Evolutionary conservation across 1,140 invertebrate species (phyloP).

Genomic region (Heliconius himera): DNA sequence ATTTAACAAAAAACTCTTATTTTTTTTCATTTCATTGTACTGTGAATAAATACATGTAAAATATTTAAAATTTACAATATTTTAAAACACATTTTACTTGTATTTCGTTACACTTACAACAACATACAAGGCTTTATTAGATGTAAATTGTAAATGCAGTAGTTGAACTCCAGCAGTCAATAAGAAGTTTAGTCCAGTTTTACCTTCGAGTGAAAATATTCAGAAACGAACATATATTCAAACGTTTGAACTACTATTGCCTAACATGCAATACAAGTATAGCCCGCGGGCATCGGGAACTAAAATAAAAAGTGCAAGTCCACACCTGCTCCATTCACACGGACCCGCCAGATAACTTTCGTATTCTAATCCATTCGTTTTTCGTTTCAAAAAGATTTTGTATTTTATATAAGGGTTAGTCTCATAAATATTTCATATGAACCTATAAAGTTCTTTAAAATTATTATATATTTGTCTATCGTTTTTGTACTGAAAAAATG

Average conservation of each 20-base stretch:
- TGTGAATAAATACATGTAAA: too few species aligned
- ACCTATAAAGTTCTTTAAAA: not conserved
- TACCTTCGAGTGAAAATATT: constrained; percentile 10
- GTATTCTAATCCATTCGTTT: constrained; percentile 52
- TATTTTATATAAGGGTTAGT: constrained; percentile 20
- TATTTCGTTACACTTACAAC: too few species aligned
- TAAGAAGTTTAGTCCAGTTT: not conserved
- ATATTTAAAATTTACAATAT: too few species aligned
- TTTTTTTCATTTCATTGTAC: not conserved
- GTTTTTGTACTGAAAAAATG: too few species aligned
- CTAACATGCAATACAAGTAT: constrained; percentile 44
- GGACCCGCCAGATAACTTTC: constrained; percentile 63
- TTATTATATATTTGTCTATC: not conserved
- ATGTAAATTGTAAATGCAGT: not conserved
- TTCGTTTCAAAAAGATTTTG: constrained; percentile 40
- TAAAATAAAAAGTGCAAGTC: constrained; percentile 46
- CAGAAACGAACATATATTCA: constrained; percentile 24
- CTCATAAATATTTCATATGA: constrained; percentile 2
- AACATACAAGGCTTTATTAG: not conserved
- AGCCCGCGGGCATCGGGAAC: constrained; percentile 31
- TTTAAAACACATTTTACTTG: too few species aligned
- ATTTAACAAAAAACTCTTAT: not conserved
- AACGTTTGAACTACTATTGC: constrained; percentile 41
- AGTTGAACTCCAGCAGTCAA: not conserved
- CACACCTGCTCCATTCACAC: constrained; percentile 64